These are phyloP conservation scores for Neotragus moschatus DNA, from an alignment of 2,113 vertebrate species.

Conservation along the genomic window DNA sequence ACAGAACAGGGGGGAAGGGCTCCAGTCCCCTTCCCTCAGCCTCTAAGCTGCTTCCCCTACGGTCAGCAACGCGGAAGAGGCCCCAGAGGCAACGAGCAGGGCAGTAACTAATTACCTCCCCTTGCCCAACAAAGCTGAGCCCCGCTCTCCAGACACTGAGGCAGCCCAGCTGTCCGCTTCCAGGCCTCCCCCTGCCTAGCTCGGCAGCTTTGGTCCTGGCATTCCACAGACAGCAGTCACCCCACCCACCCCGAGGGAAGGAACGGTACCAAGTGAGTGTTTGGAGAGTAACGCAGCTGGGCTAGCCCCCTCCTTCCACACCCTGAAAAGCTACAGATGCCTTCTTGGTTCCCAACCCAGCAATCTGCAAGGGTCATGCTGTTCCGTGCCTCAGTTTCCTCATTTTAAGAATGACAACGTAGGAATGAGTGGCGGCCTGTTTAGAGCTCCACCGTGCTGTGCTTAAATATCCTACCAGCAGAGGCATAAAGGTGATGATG, in stretches of 20 bases:
- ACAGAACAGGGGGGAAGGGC: background rate
- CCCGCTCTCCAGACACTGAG: constrained; percentile 22
- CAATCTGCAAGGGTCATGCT: background rate
- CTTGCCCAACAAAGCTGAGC: background rate
- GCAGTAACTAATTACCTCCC: background rate
- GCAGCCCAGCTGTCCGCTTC: background rate
- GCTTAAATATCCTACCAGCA: background rate
- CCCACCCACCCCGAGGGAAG: background rate
- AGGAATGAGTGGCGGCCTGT: background rate
- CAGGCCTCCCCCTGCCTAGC: background rate
- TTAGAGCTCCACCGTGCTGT: background rate
- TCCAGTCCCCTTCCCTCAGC: background rate
- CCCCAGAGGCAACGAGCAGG: background rate
- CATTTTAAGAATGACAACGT: background rate
- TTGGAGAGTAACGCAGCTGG: background rate
- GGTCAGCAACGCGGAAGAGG: background rate
- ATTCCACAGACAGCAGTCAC: background rate
- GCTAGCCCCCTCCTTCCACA: background rate
- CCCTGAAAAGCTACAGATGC: background rate
- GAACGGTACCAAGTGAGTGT: background rate
- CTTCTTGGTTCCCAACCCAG: background rate
- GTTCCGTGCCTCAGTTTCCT: background rate
- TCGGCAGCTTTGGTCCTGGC: constrained; percentile 23
- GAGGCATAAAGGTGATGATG: background rate
- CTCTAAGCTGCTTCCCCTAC: background rate